A percentile compares a stretch with the other conserved stretches of the same genome.
These are phyloP conservation scores for Pimpla rufipes DNA, from an alignment of 2,888 invertebrate species.

Conservation along the genomic window DNA sequence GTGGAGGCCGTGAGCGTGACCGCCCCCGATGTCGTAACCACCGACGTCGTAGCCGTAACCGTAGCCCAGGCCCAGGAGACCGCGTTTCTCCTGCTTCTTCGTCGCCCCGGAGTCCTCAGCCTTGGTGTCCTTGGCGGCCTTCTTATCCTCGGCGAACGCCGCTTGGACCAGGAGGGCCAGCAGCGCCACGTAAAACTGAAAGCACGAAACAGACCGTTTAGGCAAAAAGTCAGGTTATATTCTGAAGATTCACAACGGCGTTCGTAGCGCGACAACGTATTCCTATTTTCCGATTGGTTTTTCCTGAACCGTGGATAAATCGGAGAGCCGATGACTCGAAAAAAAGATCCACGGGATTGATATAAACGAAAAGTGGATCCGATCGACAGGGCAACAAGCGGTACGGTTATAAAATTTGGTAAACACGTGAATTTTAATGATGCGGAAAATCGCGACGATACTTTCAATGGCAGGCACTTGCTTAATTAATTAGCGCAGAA, in stretches of 20 bases:
- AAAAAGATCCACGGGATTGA: not conserved
- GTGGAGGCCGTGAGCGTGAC: slow-evolving; percentile 73
- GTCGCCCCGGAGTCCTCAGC: slow-evolving; percentile 62
- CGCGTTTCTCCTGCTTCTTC: slow-evolving; percentile 93
- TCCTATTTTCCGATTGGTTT: too few species aligned
- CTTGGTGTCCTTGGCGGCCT: slow-evolving; percentile 83
- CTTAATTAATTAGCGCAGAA: slow-evolving; percentile 41
- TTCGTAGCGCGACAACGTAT: too few species aligned
- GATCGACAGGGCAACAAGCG: not conserved
- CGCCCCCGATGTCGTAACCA: slow-evolving; percentile 91
- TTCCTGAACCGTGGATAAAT: too few species aligned
- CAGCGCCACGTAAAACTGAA: slow-evolving; percentile 91
- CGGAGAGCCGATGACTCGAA: too few species aligned
- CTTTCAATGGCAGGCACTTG: slow-evolving; percentile 38
- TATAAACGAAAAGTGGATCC: not conserved
- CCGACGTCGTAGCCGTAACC: slow-evolving; percentile 93
- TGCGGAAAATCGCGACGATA: not conserved
- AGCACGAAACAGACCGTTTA: slow-evolving; percentile 74
- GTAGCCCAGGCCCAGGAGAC: slow-evolving; percentile 92
- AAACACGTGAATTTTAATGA: slow-evolving; percentile 31
- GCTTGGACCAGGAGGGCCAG: slow-evolving; percentile 91
- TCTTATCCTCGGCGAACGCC: slow-evolving; percentile 88
- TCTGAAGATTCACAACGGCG: too few species aligned
- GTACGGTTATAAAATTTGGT: not conserved
- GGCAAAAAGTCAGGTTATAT: too few species aligned